Evolutionary conservation across 1,140 invertebrate genomes (phyloP).

Genomic region (Leptopilina boulardi): DNA sequence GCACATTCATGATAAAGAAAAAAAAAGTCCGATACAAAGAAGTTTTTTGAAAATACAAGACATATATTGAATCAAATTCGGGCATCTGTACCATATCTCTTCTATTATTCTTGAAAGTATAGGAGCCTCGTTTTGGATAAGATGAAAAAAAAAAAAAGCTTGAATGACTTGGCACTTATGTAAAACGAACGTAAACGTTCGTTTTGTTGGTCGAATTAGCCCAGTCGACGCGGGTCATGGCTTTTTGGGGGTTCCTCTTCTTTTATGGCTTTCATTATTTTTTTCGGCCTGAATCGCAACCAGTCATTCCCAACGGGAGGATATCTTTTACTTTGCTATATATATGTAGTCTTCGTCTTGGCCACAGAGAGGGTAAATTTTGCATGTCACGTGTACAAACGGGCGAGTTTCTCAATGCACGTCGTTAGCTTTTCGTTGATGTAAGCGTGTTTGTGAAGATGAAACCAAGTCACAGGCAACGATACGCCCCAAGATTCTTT

Average conservation of each 20-base stretch:
- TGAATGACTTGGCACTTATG: slow-evolving; percentile 70
- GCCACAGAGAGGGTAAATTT: slow-evolving; percentile 67
- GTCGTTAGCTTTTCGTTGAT: slow-evolving; percentile 70
- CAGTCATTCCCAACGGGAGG: slow-evolving; percentile 61
- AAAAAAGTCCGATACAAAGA: background rate
- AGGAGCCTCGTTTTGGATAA: background rate
- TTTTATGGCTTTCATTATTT: slow-evolving; percentile 55
- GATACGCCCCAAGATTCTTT: slow-evolving; percentile 58
- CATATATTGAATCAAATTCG: background rate
- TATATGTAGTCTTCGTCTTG: slow-evolving; percentile 26
- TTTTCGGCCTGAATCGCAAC: slow-evolving; percentile 60
- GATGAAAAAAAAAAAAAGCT: slow-evolving; percentile 33
- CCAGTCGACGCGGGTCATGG: slow-evolving; percentile 53
- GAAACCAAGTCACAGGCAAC: slow-evolving; percentile 69
- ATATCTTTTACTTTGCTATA: slow-evolving; percentile 38
- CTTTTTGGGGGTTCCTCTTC: slow-evolving; percentile 39
- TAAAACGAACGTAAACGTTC: slow-evolving; percentile 72
- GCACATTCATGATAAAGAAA: background rate
- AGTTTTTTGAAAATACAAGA: background rate
- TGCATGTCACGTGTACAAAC: slow-evolving; percentile 75
- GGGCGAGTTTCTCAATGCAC: slow-evolving; percentile 67
- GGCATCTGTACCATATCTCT: background rate
- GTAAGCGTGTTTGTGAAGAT: too few relatives aligned
- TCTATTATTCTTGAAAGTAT: background rate
- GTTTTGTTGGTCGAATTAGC: slow-evolving; percentile 75